Conservation (phyloP, 2,888 invertebrate species). For the Tipula vernalis region DNA sequence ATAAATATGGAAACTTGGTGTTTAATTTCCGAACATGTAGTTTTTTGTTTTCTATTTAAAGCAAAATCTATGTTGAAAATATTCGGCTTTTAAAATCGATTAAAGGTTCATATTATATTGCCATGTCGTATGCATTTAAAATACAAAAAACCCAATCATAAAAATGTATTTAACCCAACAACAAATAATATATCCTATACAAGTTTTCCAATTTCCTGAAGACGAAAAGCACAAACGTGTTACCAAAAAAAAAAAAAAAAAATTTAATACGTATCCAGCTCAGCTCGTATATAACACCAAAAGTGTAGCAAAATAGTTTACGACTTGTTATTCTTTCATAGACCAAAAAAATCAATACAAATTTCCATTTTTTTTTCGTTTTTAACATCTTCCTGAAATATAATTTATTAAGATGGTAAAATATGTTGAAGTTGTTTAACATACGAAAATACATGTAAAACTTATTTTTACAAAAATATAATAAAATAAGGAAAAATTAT, state of each 20-base stretch:
- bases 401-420: neutral
- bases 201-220: neutral
- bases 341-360: neutral
- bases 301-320: neutral
- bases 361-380: neutral
- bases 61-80: neutral
- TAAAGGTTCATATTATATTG: neutral
- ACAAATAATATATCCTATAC: neutral
- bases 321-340: neutral
- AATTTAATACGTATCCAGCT: neutral
- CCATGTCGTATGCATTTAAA: neutral
- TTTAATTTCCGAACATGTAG: neutral
- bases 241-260: neutral
- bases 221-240: neutral
- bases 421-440: neutral
- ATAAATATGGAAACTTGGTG: neutral
- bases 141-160: neutral
- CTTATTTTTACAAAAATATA: neutral
- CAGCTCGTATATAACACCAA: neutral
- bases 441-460: neutral
- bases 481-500: neutral
- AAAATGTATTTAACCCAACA: neutral
- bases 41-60: neutral
- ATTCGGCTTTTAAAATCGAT: neutral
- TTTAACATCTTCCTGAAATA: neutral